Conservation (phyloP, 2,888 invertebrate species). For the Chelonus formosanus region DNA sequence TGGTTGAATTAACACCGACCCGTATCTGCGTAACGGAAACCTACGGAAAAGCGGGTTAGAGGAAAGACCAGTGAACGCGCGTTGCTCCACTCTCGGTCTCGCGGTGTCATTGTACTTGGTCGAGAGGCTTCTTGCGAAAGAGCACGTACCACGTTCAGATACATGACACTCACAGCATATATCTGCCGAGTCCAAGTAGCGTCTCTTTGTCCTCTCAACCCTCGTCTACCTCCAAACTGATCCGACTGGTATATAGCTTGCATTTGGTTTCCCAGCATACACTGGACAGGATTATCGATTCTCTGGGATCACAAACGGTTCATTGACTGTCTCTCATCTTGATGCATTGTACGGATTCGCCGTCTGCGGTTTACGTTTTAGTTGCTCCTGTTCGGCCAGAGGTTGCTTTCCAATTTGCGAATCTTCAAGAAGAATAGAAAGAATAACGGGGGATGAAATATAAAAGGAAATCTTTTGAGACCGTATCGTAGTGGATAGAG, state of each 20-base stretch:
- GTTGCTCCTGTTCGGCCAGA: neutral
- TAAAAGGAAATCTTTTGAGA: no score
- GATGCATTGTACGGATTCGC: constrained; percentile 5
- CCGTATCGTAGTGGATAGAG: no score
- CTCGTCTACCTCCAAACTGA: constrained; percentile 9
- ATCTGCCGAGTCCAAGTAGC: constrained; percentile 24
- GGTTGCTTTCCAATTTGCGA: constrained; percentile 13
- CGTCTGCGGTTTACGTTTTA: neutral
- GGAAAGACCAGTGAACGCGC: neutral
- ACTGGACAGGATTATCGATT: constrained; percentile 36
- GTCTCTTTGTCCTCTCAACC: constrained; percentile 19
- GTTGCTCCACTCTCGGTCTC: neutral
- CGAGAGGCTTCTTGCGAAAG: constrained; percentile 39
- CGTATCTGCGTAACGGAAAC: constrained; percentile 30
- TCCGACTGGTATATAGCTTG: constrained; percentile 34
- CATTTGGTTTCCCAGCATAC: constrained; percentile 31
- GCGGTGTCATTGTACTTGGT: constrained; percentile 38
- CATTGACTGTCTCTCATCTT: constrained; percentile 26
- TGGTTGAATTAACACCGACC: constrained; percentile 53
- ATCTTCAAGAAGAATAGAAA: neutral
- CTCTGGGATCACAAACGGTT: constrained; percentile 30
- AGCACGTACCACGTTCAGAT: constrained; percentile 33
- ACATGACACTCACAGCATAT: constrained; percentile 29
- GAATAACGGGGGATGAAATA: neutral
- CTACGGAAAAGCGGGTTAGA: constrained; percentile 7